Evolutionary conservation across 2,888 invertebrate species (phyloP).

Genomic region (Lochmaea crataegi): DNA sequence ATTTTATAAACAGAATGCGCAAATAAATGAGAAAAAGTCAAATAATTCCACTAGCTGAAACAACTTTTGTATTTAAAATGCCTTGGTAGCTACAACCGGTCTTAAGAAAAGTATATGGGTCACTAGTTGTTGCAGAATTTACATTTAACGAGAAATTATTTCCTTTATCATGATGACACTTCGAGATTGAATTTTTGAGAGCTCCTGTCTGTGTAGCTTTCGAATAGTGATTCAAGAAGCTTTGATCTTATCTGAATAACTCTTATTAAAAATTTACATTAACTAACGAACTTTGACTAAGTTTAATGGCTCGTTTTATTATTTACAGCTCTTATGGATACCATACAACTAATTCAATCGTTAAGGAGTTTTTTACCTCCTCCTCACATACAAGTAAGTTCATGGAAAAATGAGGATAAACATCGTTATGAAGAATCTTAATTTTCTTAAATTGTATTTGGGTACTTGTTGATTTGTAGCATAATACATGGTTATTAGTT

Average conservation of each 20-base stretch:
- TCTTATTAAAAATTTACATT: slow-evolving; percentile 2
- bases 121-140: no score
- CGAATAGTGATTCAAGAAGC: slow-evolving; percentile 57
- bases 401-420: slow-evolving; percentile 89
- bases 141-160: no score
- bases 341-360: slow-evolving; percentile 87
- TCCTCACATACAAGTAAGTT: slow-evolving; percentile 88
- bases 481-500: no score
- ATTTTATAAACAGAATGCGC: no score
- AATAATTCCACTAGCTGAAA: slow-evolving; percentile 15
- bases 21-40: neutral
- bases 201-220: slow-evolving; percentile 53
- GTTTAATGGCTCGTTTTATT: slow-evolving; percentile 14
- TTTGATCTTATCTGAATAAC: slow-evolving; percentile 60
- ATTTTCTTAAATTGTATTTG: slow-evolving; percentile 9
- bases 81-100: no score
- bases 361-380: slow-evolving; percentile 86
- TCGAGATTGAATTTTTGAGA: slow-evolving; percentile 58
- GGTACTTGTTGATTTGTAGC: slow-evolving; percentile 2
- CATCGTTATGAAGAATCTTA: slow-evolving; percentile 67
- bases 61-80: no score
- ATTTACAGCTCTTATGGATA: slow-evolving; percentile 82
- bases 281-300: slow-evolving; percentile 2
- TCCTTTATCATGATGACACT: slow-evolving; percentile 55
- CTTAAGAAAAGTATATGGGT: no score